These are phyloP conservation scores for Diadumene lineata DNA, from an alignment of 92 coral and sea anemone species.

Conservation along the genomic window DNA sequence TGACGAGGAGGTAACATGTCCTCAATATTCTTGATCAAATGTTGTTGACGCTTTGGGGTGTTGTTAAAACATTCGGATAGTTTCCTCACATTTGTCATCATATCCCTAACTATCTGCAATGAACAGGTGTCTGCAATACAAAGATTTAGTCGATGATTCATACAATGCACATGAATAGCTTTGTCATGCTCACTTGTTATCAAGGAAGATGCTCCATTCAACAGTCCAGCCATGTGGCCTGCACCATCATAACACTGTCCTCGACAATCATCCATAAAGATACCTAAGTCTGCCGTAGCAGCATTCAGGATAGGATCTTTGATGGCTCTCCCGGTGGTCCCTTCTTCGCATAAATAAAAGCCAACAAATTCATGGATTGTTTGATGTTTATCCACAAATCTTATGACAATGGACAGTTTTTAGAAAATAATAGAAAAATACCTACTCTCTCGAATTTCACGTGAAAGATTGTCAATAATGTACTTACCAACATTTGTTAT, in stretches of 20 bases:
- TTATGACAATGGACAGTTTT: conserved; percentile 47
- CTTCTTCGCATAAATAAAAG: conserved; percentile 47
- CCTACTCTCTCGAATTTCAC: conserved; percentile 26
- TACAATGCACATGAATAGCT: conserved; percentile 30
- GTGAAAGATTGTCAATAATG: too few species aligned
- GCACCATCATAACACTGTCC: neutral
- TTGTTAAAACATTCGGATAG: conserved; percentile 15
- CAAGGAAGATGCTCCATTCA: neutral
- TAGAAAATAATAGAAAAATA: conserved; percentile 45
- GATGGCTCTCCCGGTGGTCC: conserved; percentile 49
- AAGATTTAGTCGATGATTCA: conserved; percentile 33
- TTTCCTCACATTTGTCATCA: conserved; percentile 32
- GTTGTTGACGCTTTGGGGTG: conserved; percentile 21
- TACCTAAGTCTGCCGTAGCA: neutral
- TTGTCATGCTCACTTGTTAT: neutral
- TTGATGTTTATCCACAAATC: conserved; percentile 35
- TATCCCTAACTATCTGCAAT: conserved; percentile 25
- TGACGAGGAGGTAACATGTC: conserved; percentile 19
- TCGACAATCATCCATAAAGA: neutral
- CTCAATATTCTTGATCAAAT: neutral
- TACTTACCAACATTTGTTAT: too few species aligned
- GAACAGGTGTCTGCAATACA: too few species aligned
- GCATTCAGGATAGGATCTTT: conserved; percentile 33
- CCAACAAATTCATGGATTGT: conserved; percentile 28
- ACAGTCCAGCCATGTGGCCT: neutral